Evolutionary conservation across 2,888 invertebrate species (phyloP).

Genomic region (Drosophila subquinaria): DNA sequence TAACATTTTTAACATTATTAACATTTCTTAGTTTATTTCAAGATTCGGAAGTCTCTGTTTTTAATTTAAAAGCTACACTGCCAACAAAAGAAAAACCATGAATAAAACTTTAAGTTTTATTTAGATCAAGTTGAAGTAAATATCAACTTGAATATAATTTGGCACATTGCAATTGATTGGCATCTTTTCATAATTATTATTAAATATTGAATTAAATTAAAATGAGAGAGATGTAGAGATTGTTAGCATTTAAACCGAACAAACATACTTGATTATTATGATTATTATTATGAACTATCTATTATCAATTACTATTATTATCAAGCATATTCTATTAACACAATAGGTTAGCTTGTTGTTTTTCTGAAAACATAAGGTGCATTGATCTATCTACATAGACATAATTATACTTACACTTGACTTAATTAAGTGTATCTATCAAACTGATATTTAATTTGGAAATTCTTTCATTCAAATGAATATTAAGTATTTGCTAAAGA

Average conservation of each 20-base stretch:
- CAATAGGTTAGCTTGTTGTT: slow-evolving; percentile 48
- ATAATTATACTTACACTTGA: slow-evolving; percentile 42
- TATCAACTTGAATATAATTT: slow-evolving; percentile 10
- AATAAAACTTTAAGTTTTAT: slow-evolving; percentile 30
- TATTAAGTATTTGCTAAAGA: slow-evolving; percentile 35
- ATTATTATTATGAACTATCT: slow-evolving; percentile 29
- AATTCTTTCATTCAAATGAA: slow-evolving; percentile 49
- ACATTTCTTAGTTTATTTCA: not conserved
- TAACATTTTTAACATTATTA: not conserved
- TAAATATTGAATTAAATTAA: slow-evolving; percentile 23
- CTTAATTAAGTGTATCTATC: slow-evolving; percentile 43
- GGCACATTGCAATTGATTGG: slow-evolving; percentile 15
- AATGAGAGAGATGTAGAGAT: slow-evolving; percentile 79
- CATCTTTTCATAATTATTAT: slow-evolving; percentile 12
- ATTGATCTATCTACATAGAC: slow-evolving; percentile 62
- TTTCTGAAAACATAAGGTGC: slow-evolving; percentile 61
- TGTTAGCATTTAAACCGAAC: slow-evolving; percentile 73
- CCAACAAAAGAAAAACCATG: slow-evolving; percentile 39
- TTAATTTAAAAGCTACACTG: slow-evolving; percentile 67
- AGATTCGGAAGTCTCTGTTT: slow-evolving; percentile 3
- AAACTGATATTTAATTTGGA: slow-evolving; percentile 60
- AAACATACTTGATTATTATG: slow-evolving; percentile 45
- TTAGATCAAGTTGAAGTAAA: not conserved
- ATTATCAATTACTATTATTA: slow-evolving; percentile 35
- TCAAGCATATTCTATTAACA: slow-evolving; percentile 35